Conservation (phyloP, 2,888 invertebrate species). For the Theodoxus fluviatilis region DNA sequence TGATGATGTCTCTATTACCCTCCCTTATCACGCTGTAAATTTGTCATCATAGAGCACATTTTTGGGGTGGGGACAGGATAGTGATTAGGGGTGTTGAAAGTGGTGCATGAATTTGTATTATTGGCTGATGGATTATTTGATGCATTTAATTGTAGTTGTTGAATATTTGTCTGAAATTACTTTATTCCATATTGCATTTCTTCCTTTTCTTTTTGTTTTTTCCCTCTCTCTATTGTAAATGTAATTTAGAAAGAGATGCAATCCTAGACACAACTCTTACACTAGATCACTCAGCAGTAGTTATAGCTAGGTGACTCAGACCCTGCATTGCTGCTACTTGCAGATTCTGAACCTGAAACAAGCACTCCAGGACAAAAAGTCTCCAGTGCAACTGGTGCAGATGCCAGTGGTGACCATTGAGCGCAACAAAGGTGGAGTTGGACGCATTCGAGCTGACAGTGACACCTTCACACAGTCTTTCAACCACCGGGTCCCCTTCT, state of each 20-base stretch:
- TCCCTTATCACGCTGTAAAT: too few relatives aligned
- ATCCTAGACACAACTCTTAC: too few relatives aligned
- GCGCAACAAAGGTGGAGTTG: constrained; percentile 63
- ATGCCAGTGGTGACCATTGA: constrained; percentile 98
- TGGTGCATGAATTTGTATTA: not conserved
- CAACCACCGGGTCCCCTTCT: constrained; percentile 97
- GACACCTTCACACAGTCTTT: constrained; percentile 79
- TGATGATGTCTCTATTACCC: too few relatives aligned
- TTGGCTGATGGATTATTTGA: not conserved
- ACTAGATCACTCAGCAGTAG: too few relatives aligned
- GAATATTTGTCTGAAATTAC: not conserved
- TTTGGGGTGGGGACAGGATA: not conserved
- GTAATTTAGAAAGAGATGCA: not conserved
- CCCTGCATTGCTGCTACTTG: constrained; percentile 16
- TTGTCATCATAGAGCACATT: too few relatives aligned
- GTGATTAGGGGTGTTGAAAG: not conserved
- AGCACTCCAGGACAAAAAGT: constrained; percentile 94
- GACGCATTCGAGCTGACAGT: constrained; percentile 74
- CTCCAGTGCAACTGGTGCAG: constrained; percentile 96
- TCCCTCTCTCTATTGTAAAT: not conserved
- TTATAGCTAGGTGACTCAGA: not conserved
- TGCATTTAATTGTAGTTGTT: not conserved
- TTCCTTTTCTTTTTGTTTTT: constrained; percentile 6
- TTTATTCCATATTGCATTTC: not conserved
- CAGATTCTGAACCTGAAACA: constrained; percentile 97